Evolutionary conservation across 2,113 vertebrate species (phyloP), one percentile per base, ranked within the genome.

Genomic region (Arizona elegans): DNA sequence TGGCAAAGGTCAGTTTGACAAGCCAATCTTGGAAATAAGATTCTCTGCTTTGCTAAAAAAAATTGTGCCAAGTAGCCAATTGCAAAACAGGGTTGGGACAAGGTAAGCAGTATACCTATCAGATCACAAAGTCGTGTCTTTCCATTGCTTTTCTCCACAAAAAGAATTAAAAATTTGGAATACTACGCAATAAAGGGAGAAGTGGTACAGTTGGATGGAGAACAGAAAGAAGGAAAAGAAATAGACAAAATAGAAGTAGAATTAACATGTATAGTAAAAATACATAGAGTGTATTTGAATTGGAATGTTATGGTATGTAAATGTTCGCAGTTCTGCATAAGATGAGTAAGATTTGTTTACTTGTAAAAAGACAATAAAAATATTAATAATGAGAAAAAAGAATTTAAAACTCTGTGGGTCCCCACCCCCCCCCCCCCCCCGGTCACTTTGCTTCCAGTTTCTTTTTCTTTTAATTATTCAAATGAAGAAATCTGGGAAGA

Each of bases 401-500:
- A 95, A 92, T 65, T 26, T 70, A 88, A 88, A 12, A 75, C n/a
- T 33, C 24, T 54, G 59, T 24, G 62, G 50, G 5, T 70, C 88
- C 26, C 90, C 5, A n/a, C n/a, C n/a, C 0, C 7, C 21, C 21
- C 0, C 21, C 23, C 4, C 3, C 15, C 55, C 0, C 11, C 6
- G 3, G 33, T 15, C 38, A 50, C 33, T 55, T 47, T 93, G 85
- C 81, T 38, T 88, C 55, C 10, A 85, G 1, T 52, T 86, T n/a
- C 15, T 38, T 62, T 91, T 85, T 7, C 70, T 93, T 91, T 90
- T n/a, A 87, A 96, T 86, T 86, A 62, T 11, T 38, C 3, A 93
- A 19, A 92, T 23, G 8, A 95, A 93, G 90, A 90, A 54, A n/a
- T 93, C 56, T 90, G 43, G 26, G 33, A 93, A 90, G 91, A 90